These are phyloP conservation scores for Varecia variegata DNA, from an alignment of 2,797 vertebrate species.

Conservation along the genomic window DNA sequence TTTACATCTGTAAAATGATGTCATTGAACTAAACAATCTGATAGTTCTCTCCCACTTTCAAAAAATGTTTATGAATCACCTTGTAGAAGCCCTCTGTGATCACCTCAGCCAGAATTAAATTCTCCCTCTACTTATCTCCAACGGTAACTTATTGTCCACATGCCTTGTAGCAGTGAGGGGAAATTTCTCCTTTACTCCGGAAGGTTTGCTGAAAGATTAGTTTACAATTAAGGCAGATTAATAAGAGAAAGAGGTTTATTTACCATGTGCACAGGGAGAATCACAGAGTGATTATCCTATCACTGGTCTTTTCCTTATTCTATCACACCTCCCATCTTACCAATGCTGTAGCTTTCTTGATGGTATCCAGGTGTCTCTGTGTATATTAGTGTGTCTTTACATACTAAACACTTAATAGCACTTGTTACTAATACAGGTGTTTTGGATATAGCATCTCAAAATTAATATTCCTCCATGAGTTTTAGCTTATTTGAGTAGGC, in stretches of 20 bases:
- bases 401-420: neutral
- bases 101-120: neutral
- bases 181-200: neutral
- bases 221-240: neutral
- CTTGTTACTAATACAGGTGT: neutral
- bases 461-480: neutral
- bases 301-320: neutral
- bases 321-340: neutral
- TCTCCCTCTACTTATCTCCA: neutral
- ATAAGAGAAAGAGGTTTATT: neutral
- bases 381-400: neutral
- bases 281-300: neutral
- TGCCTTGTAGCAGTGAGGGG: neutral
- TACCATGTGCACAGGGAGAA: neutral
- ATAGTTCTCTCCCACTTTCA: neutral
- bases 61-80: neutral
- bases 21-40: neutral
- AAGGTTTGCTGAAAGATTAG: neutral
- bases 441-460: neutral
- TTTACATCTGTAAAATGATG: neutral
- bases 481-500: neutral
- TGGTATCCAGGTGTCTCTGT: neutral
- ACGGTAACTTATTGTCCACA: neutral
- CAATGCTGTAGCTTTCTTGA: neutral
- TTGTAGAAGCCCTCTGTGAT: neutral